Evolutionary conservation across 2,888 invertebrate genomes (phyloP).

Genomic region (Lepidochitona cinerea): DNA sequence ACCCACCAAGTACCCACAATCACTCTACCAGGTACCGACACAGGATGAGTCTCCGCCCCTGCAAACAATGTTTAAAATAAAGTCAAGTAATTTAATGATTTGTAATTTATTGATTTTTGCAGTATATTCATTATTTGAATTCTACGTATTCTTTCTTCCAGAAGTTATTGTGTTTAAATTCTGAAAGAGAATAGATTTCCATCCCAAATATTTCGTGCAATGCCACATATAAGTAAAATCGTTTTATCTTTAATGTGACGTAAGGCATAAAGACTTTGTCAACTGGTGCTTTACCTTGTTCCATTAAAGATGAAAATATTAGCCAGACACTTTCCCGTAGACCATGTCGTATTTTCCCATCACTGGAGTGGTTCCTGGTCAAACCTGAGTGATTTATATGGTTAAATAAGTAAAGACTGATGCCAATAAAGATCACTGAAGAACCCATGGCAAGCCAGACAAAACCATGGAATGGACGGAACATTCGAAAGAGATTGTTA

Average conservation of each 20-base stretch:
- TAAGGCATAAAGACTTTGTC: too few species aligned
- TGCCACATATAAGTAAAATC: too few species aligned
- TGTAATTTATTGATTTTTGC: too few species aligned
- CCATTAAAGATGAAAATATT: slow-evolving; percentile 39
- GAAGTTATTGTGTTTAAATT: too few species aligned
- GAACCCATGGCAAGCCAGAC: slow-evolving; percentile 45
- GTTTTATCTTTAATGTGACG: too few species aligned
- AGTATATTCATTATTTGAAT: too few species aligned
- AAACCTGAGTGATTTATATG: slow-evolving; percentile 25
- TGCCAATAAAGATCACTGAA: slow-evolving; percentile 36
- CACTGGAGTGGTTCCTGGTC: not conserved
- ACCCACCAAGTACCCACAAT: slow-evolving; percentile 45
- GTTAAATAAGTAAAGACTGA: slow-evolving; percentile 37
- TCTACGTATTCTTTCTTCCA: too few species aligned
- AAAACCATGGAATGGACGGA: slow-evolving; percentile 38
- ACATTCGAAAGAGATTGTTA: slow-evolving; percentile 45
- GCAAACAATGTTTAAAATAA: too few species aligned
- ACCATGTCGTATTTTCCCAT: not conserved
- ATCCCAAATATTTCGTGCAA: too few species aligned
- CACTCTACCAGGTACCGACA: slow-evolving; percentile 33
- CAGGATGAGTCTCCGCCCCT: slow-evolving; percentile 33
- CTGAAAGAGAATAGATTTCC: too few species aligned
- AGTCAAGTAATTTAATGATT: too few species aligned
- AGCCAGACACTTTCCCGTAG: slow-evolving; percentile 40
- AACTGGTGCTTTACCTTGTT: slow-evolving; percentile 42